Evolutionary conservation across 1,140 invertebrate genomes (phyloP), one percentile per base, ranked within the genome.

Genomic region (Apis laboriosa): DNA sequence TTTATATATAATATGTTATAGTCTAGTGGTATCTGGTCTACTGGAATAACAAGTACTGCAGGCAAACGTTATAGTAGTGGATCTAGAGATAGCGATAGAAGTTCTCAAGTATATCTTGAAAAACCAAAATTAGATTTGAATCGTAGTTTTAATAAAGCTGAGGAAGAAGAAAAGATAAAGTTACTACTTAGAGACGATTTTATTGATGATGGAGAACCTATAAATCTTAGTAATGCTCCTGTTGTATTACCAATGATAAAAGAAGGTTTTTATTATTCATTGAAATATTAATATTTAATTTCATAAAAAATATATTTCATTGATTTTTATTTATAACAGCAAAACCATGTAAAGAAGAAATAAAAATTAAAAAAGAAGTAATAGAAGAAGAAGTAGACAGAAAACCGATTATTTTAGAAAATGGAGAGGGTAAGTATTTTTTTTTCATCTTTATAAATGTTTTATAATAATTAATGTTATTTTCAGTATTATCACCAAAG

Each of bases 11-110:
- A 43, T 75, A 80, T 64, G 60, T 86, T 91, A 61, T 70, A 94
- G 93, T 92, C 92, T 75, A 72, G 82, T 43, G 93, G 94, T 82
- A 77, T 94, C 15, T 94, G 93, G 87, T 93, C 93, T 15, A 91
- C 93, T 84, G 93, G 92, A 60, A 81, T 92, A 75, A 77, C 79
- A 9, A 87, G 88, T 21, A 19, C 72, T 71, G 53, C 84, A 83
- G 85, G 51, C 68, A 86, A 75, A 66, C 58, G 74, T 34, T 55
- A 68, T 51, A 56, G 71, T 51, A 11, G 83, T 67, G 82, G 88
- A 70, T 78, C 56, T 68, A 88, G 86, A 63, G 88, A 88, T 13
- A 86, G 64, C 17, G 67, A 63, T 24, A 85, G 83, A 84, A 87
- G 73, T 53, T 0, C 79, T 28, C 84, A 76, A 84, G 72, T 21